A percentile compares a stretch with the other conserved stretches of the same genome.
phyloP scores from a whole-genome alignment of 1,140 invertebrate genomes.

The Portunus trituberculatus region DNA sequence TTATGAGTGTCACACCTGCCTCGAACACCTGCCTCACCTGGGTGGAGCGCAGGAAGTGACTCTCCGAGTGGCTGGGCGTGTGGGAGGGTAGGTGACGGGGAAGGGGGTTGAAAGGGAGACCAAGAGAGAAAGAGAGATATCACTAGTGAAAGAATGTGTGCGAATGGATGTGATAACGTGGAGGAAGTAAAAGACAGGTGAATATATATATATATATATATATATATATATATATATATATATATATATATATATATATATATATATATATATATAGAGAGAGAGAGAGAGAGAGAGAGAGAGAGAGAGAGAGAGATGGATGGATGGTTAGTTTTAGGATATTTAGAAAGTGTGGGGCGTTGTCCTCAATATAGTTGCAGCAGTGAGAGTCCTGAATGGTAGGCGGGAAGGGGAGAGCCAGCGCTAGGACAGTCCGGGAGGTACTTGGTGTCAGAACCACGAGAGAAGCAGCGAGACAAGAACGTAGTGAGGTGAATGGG shows the following conservation, averaged over 20 bases:
- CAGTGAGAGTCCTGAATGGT: no score
- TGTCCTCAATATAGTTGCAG: no score
- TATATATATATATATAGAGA: neutral
- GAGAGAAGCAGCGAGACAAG: neutral
- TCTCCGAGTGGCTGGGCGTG: neutral
- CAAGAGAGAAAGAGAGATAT: neutral
- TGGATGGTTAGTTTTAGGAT: neutral
- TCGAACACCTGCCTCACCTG: slow-evolving; percentile 56
- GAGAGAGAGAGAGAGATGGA: slow-evolving; percentile 6
- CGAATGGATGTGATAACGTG: neutral
- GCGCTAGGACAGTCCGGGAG: no score
- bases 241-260: neutral
- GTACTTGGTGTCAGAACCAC: no score
- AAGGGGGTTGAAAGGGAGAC: neutral
- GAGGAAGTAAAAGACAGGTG: slow-evolving; percentile 27
- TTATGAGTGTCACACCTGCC: slow-evolving; percentile 60
- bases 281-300: neutral
- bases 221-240: neutral
- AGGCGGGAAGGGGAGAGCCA: no score
- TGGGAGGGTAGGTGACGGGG: neutral
- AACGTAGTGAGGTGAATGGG: neutral
- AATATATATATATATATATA: neutral
- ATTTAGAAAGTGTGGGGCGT: no score
- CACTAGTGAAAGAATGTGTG: neutral
- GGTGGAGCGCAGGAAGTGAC: slow-evolving; percentile 64